phyloP scores from a whole-genome alignment of 2,113 vertebrate genomes.

The Brachyhypopomus gauderio region DNA sequence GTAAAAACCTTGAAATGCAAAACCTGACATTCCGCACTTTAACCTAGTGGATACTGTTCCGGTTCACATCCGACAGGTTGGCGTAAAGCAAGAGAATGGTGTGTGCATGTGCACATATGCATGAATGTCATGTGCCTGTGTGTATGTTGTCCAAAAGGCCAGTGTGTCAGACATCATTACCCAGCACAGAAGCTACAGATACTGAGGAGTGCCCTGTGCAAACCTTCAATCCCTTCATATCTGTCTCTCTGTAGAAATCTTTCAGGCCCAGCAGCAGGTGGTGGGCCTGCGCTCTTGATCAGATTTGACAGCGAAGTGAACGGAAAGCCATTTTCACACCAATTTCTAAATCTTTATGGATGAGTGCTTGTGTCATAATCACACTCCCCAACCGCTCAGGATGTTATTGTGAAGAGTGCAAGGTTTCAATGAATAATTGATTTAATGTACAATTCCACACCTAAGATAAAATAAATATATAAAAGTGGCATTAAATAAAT shows the following conservation, averaged over 20 bases:
- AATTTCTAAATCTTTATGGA: conserved; percentile 18
- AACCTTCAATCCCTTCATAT: not conserved
- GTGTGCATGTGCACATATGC: too few species aligned
- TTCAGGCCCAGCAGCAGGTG: not conserved
- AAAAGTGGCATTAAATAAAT: not conserved
- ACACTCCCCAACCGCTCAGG: too few species aligned
- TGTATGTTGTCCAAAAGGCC: too few species aligned
- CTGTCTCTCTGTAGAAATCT: not conserved
- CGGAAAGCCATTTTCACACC: not conserved
- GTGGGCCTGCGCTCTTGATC: not conserved
- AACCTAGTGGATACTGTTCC: not conserved
- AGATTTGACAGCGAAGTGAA: conserved; percentile 19
- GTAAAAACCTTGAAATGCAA: not conserved
- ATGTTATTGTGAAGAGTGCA: too few species aligned
- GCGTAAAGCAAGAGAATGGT: not conserved
- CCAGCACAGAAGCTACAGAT: not conserved
- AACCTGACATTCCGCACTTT: not conserved
- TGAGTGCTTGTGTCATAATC: not conserved
- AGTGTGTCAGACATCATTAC: not conserved
- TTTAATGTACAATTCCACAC: not conserved
- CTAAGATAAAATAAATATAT: not conserved
- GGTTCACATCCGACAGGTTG: not conserved
- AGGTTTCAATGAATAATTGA: too few species aligned
- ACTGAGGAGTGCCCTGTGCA: not conserved
- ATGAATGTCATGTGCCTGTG: too few species aligned